Percentiles rank a stretch among this genome's conserved stretches.
Evolutionary conservation across 30 jellyfish, hydroid and myxozoan species (phyloP).

Genomic region (Aurelia aurita): DNA sequence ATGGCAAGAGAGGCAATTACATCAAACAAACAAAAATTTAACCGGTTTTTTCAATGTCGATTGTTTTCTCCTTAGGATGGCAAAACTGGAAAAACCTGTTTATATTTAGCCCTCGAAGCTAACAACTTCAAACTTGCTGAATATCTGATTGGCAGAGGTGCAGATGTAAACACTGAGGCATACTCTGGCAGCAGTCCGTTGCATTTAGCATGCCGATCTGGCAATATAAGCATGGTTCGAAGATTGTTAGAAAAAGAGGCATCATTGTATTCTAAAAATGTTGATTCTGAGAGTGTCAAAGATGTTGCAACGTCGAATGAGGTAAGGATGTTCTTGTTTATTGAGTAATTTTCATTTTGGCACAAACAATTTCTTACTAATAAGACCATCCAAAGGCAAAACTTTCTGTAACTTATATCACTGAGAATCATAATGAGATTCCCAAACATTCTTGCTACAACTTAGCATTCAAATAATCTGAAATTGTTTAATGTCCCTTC

Average conservation of each 20-base stretch:
- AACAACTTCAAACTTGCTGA: slow-evolving; percentile 24
- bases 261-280: slow-evolving; percentile 40
- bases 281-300: slow-evolving; percentile 51
- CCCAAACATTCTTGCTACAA: too few relatives aligned
- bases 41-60: too few relatives aligned
- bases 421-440: too few relatives aligned
- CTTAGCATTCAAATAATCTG: too few relatives aligned
- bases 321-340: slow-evolving; percentile 28
- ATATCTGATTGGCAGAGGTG: slow-evolving; percentile 25
- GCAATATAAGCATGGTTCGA: slow-evolving; percentile 28
- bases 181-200: slow-evolving; percentile 66
- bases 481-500: too few relatives aligned
- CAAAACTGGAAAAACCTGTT: slow-evolving; percentile 47
- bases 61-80: slow-evolving; percentile 1
- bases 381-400: too few relatives aligned
- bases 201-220: slow-evolving; percentile 59
- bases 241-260: slow-evolving; percentile 46
- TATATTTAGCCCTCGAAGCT: slow-evolving; percentile 54
- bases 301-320: slow-evolving; percentile 59
- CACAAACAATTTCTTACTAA: too few relatives aligned
- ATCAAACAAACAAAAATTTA: too few relatives aligned
- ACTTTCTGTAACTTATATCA: too few relatives aligned
- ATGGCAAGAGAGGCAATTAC: too few relatives aligned
- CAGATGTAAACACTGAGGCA: slow-evolving; percentile 37
- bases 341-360: too few relatives aligned